phyloP scores from a whole-genome alignment of 1,140 invertebrate species.

The Olivierus martensii region DNA sequence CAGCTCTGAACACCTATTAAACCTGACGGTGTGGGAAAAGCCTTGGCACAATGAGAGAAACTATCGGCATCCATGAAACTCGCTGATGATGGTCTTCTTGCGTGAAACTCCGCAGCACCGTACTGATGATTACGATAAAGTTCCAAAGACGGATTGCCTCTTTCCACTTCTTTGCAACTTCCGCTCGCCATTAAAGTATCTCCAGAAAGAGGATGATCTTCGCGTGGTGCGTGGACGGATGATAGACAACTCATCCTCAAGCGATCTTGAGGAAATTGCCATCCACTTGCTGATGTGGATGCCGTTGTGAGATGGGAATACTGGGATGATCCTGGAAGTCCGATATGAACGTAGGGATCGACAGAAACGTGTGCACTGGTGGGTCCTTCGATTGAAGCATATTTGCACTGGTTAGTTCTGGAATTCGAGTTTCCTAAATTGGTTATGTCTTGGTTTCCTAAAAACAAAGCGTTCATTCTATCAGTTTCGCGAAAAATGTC shows the following conservation, averaged over 20 bases:
- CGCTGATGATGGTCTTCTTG: neutral
- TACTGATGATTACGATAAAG: neutral
- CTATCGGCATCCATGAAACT: neutral
- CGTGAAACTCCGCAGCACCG: neutral
- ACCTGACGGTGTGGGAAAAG: neutral
- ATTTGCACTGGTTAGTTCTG: slow-evolving; percentile 11
- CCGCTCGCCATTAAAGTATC: neutral
- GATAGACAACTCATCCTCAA: slow-evolving; percentile 1
- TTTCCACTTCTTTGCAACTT: neutral
- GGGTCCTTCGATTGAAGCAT: slow-evolving; percentile 2
- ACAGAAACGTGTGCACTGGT: neutral
- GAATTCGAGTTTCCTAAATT: neutral
- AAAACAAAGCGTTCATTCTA: no score
- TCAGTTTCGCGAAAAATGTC: no score
- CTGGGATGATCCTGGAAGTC: slow-evolving; percentile 3
- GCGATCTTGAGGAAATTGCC: no score
- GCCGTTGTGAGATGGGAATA: neutral
- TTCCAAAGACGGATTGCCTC: neutral
- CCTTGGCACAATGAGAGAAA: neutral
- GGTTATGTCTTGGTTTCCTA: no score
- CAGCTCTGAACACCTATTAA: slow-evolving; percentile 12
- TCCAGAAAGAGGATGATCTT: slow-evolving; percentile 5
- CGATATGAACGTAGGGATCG: slow-evolving; percentile 15
- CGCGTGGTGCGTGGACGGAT: neutral
- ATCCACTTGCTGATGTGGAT: neutral